Conservation (phyloP, 2,888 invertebrate species). For the Tinea semifulvella region DNA sequence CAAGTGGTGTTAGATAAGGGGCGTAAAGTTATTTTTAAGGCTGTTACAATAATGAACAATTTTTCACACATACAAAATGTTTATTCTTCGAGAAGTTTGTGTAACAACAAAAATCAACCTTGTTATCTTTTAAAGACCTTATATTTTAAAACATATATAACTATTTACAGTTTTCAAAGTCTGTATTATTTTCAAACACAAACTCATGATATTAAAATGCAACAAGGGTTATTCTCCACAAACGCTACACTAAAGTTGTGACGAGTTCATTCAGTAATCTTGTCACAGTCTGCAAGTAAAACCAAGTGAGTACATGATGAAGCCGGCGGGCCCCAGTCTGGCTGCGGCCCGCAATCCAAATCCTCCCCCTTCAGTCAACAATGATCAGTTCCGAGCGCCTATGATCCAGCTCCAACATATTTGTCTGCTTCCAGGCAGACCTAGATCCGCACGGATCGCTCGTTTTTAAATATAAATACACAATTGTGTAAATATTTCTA, state of each 20-base stretch:
- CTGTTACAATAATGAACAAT: slow-evolving; percentile 41
- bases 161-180: slow-evolving; percentile 63
- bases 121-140: slow-evolving; percentile 57
- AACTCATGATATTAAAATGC: slow-evolving; percentile 62
- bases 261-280: slow-evolving; percentile 51
- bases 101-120: slow-evolving; percentile 68
- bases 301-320: slow-evolving; percentile 22
- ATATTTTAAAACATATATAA: slow-evolving; percentile 62
- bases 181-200: slow-evolving; percentile 56
- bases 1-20: neutral
- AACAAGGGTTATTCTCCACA: slow-evolving; percentile 58
- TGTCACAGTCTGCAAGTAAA: slow-evolving; percentile 54
- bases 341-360: slow-evolving; percentile 19
- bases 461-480: slow-evolving; percentile 51
- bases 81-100: slow-evolving; percentile 65
- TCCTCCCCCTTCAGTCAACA: slow-evolving; percentile 45
- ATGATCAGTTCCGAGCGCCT: slow-evolving; percentile 26
- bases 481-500: slow-evolving; percentile 65
- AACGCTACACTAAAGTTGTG: slow-evolving; percentile 59
- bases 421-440: too few species aligned
- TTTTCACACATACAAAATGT: slow-evolving; percentile 65
- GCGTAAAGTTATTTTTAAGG: neutral
- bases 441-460: slow-evolving; percentile 20
- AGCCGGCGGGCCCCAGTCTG: neutral
- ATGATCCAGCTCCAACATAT: slow-evolving; percentile 23